phyloP scores from a whole-genome alignment of 1,140 invertebrate genomes.

The Lucilia sericata region DNA sequence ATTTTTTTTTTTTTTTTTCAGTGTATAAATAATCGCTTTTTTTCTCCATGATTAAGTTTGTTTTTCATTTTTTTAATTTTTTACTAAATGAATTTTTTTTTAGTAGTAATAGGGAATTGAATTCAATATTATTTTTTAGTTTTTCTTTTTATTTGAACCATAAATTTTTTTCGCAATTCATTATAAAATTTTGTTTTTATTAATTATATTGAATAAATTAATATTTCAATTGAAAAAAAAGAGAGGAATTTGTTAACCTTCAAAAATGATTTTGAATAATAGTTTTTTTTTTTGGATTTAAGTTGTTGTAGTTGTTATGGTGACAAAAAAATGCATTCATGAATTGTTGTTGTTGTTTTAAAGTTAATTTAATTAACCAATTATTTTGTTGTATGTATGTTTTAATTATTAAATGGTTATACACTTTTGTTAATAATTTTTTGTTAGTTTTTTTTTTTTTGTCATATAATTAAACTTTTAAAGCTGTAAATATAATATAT shows the following conservation, averaged over 20 bases:
- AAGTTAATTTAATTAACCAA: slow-evolving; percentile 55
- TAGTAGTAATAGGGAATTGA: slow-evolving; percentile 20
- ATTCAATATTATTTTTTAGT: neutral
- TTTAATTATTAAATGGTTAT: slow-evolving; percentile 38
- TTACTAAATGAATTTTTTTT: slow-evolving; percentile 13
- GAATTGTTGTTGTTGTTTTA: slow-evolving; percentile 21
- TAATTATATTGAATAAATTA: neutral
- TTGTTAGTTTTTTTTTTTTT: slow-evolving; percentile 32
- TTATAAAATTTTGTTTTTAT: slow-evolving; percentile 1
- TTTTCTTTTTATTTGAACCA: slow-evolving; percentile 25
- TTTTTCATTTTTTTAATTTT: neutral
- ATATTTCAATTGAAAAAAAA: slow-evolving; percentile 10
- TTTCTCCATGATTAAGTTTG: neutral
- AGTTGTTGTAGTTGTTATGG: neutral
- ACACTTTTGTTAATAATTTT: neutral
- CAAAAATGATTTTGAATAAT: neutral
- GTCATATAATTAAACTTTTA: slow-evolving; percentile 47
- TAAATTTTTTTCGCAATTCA: slow-evolving; percentile 6
- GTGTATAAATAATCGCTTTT: slow-evolving; percentile 41
- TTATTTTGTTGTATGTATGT: slow-evolving; percentile 47
- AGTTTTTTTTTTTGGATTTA: neutral
- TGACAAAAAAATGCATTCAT: slow-evolving; percentile 7
- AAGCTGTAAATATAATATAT: slow-evolving; percentile 18
- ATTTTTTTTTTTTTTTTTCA: slow-evolving; percentile 24
- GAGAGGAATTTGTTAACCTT: slow-evolving; percentile 11